phyloP scores from a whole-genome alignment of 1,140 invertebrate species.

The Venturia canescens region DNA sequence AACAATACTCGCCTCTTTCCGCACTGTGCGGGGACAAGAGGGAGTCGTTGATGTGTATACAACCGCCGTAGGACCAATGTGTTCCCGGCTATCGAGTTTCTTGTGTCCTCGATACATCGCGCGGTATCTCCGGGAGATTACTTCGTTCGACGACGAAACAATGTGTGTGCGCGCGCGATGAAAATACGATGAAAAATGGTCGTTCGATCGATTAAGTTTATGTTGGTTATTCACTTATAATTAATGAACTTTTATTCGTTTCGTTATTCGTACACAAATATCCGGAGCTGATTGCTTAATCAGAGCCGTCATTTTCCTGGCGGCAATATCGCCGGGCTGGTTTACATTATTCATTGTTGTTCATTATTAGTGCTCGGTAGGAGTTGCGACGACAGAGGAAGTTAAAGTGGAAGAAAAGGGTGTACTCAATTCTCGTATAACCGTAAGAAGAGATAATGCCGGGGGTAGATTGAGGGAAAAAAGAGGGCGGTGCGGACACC shows the following conservation, averaged over 20 bases:
- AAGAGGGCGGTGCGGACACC: conserved; percentile 14
- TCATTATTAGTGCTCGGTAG: not conserved
- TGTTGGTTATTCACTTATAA: no score
- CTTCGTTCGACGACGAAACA: not conserved
- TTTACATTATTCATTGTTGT: no score
- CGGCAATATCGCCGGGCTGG: no score
- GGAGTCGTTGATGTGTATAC: not conserved
- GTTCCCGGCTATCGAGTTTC: conserved; percentile 3
- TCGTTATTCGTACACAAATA: no score
- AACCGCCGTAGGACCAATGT: not conserved
- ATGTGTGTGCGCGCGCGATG: no score
- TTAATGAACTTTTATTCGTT: no score
- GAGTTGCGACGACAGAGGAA: not conserved
- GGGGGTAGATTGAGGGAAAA: not conserved
- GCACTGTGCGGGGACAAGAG: not conserved
- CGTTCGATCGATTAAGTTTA: no score
- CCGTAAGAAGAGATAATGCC: conserved; percentile 40
- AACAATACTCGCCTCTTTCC: conserved; percentile 63
- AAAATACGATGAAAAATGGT: no score
- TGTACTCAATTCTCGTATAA: not conserved
- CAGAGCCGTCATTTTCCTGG: no score
- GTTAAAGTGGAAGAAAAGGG: not conserved
- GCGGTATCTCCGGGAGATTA: not conserved
- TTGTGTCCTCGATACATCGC: not conserved
- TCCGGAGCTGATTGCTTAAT: no score